phyloP scores from a whole-genome alignment of 2,888 invertebrate genomes.

The Drosophila diplacantha region DNA sequence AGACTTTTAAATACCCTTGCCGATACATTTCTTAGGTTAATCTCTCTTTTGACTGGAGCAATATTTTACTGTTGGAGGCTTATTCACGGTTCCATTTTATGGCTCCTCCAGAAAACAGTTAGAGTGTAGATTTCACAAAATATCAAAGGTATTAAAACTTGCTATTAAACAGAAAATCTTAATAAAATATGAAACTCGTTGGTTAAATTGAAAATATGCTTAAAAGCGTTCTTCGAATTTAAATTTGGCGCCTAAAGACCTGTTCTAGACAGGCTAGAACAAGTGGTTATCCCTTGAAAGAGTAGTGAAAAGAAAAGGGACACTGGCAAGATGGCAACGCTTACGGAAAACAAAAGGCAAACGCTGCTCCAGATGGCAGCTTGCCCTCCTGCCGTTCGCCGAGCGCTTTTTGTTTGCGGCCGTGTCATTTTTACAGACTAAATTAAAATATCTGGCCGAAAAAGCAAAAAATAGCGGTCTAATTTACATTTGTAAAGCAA shows the following conservation, averaged over 20 bases:
- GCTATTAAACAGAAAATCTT: neutral
- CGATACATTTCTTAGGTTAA: neutral
- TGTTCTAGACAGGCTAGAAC: neutral
- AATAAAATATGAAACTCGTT: neutral
- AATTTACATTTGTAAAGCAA: conserved; percentile 73
- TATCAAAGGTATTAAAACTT: neutral
- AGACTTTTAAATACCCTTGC: conserved; percentile 16
- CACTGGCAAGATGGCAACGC: conserved; percentile 57
- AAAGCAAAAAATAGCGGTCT: conserved; percentile 61
- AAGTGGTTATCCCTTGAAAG: conserved; percentile 1
- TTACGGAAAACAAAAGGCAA: conserved; percentile 64
- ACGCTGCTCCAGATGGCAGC: conserved; percentile 28
- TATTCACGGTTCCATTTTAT: too few species aligned
- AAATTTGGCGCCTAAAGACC: too few species aligned
- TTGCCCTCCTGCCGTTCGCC: conserved; percentile 20
- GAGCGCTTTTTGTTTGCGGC: conserved; percentile 64
- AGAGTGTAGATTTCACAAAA: neutral
- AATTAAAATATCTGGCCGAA: conserved; percentile 69
- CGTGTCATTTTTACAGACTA: conserved; percentile 74
- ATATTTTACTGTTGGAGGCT: neutral
- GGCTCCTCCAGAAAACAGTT: neutral
- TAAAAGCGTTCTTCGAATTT: neutral
- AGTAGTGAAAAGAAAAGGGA: conserved; percentile 20
- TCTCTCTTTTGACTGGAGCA: neutral
- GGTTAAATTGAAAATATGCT: neutral